Conservation (phyloP, 2,888 invertebrate species). For the Cyclophora albipunctata region DNA sequence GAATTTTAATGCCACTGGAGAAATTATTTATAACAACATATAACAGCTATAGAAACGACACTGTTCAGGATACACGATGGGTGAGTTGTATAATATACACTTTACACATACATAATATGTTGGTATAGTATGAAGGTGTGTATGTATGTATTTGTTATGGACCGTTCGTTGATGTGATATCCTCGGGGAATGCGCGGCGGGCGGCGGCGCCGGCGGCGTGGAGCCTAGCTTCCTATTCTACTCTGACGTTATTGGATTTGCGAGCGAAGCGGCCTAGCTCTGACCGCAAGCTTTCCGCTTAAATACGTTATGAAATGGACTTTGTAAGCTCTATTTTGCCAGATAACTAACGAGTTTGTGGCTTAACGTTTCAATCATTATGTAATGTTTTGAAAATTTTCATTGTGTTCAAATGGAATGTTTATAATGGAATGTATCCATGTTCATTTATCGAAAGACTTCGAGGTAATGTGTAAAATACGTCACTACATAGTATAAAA, state of each 20-base stretch:
- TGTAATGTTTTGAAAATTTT: conserved; percentile 2
- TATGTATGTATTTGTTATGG: conserved; percentile 5
- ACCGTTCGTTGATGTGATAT: conserved; percentile 12
- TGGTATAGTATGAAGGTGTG: conserved; percentile 19
- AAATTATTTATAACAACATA: no score
- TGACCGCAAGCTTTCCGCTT: conserved; percentile 27
- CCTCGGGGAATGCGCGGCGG: conserved; percentile 28
- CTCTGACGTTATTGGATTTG: conserved; percentile 43
- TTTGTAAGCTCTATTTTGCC: conserved; percentile 26
- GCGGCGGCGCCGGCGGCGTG: conserved; percentile 2
- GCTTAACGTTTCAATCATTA: conserved; percentile 7
- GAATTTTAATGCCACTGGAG: no score
- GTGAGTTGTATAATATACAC: no score
- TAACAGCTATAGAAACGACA: conserved; percentile 13
- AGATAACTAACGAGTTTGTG: conserved; percentile 14
- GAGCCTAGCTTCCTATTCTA: conserved; percentile 7
- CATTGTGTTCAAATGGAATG: not conserved
- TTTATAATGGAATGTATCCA: not conserved
- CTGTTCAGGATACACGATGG: conserved; percentile 33
- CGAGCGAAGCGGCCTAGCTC: conserved; percentile 26
- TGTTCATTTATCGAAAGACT: not conserved
- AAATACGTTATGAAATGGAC: conserved; percentile 31
- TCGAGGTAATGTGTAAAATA: not conserved
- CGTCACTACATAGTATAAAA: no score
- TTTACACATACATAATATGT: no score